Percentiles rank a stretch among this genome's conserved stretches.
phyloP scores from a whole-genome alignment of 1,140 invertebrate genomes.

The Rhyzopertha dominica region DNA sequence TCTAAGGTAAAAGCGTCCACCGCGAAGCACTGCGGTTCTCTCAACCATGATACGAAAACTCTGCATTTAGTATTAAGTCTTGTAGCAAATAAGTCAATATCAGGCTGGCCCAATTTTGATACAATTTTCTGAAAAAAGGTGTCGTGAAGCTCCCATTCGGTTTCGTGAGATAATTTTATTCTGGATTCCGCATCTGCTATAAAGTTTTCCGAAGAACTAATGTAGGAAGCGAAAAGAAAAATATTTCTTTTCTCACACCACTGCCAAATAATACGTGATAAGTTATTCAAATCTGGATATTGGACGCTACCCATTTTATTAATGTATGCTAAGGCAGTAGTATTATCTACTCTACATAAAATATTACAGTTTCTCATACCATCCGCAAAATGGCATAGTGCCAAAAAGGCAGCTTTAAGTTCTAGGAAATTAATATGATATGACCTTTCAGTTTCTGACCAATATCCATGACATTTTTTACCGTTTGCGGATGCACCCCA shows the following conservation, averaged over 20 bases:
- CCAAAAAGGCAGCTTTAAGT: background rate
- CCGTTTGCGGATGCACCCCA: too few species aligned
- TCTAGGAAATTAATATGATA: constrained; percentile 25
- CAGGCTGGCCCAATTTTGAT: constrained; percentile 11
- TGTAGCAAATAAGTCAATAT: constrained; percentile 29
- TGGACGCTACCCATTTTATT: constrained; percentile 31
- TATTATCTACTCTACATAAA: constrained; percentile 25
- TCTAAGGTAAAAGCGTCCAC: constrained; percentile 29
- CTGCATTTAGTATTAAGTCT: constrained; percentile 31
- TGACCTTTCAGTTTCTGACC: constrained; percentile 13
- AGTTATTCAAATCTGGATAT: constrained; percentile 16
- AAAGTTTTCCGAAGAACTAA: constrained; percentile 16
- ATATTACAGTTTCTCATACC: constrained; percentile 17
- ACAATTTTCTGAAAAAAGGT: constrained; percentile 3
- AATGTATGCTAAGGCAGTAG: constrained; percentile 27
- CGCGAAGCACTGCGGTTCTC: constrained; percentile 18
- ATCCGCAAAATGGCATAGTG: background rate
- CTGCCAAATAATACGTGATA: constrained; percentile 22
- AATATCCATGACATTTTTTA: constrained; percentile 19
- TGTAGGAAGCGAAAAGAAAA: constrained; percentile 28
- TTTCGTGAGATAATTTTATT: constrained; percentile 17
- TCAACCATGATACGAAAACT: constrained; percentile 22
- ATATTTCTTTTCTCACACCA: constrained; percentile 28
- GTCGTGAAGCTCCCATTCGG: constrained; percentile 13
- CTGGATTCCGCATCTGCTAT: constrained; percentile 26